Evolutionary conservation across 1,140 invertebrate species (phyloP).

Genomic region (Conus betulinus): DNA sequence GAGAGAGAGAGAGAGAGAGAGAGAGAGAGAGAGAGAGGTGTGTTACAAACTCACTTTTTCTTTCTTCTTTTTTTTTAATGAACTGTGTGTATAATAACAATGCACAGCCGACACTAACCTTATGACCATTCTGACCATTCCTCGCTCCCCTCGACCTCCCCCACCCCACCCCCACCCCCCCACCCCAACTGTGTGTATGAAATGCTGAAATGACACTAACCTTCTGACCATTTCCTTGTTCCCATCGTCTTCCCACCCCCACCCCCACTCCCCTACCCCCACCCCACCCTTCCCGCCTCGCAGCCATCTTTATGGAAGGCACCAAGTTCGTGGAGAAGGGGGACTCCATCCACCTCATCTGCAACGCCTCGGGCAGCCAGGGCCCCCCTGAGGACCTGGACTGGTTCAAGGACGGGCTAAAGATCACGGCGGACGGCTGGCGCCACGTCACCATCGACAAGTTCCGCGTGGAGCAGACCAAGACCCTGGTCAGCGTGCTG

Average conservation of each 20-base stretch:
- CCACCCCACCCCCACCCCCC: neutral
- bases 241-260: neutral
- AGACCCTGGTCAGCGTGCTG: conserved; percentile 51
- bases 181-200: neutral
- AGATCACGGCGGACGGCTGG: conserved; percentile 48
- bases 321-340: conserved; percentile 64
- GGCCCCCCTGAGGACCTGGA: conserved; percentile 54
- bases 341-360: conserved; percentile 57
- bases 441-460: conserved; percentile 52
- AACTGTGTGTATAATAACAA: too few relatives aligned
- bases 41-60: too few relatives aligned
- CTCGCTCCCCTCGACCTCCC: neutral
- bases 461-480: conserved; percentile 40
- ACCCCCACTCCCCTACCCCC: neutral
- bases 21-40: too few relatives aligned
- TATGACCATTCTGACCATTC: too few relatives aligned
- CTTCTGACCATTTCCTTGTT: neutral
- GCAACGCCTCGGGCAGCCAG: conserved; percentile 53
- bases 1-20: too few relatives aligned
- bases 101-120: too few relatives aligned
- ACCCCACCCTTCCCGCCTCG: neutral
- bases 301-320: conserved; percentile 59
- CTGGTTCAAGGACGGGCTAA: conserved; percentile 66
- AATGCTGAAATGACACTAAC: too few relatives aligned
- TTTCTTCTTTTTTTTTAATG: too few relatives aligned